phyloP scores from a whole-genome alignment of 2,888 invertebrate species.

The Masnerella sp. region DNA sequence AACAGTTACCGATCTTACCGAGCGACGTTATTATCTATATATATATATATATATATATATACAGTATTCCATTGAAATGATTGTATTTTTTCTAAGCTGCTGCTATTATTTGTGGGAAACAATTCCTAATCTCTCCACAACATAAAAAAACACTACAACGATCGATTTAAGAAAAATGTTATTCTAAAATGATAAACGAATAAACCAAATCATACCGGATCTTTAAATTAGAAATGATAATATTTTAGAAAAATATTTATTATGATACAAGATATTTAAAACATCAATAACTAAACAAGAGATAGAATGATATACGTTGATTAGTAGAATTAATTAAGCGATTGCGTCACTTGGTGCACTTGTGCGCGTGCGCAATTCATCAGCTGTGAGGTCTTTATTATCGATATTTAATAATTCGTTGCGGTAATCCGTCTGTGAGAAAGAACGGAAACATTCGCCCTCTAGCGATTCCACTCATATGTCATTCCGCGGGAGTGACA shows the following conservation, averaged over 20 bases:
- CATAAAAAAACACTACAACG: neutral
- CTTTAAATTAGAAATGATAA: too few species aligned
- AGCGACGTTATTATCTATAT: constrained; percentile 17
- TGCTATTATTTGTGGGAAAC: too few species aligned
- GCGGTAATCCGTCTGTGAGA: constrained; percentile 52
- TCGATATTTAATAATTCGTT: constrained; percentile 57
- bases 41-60: too few species aligned
- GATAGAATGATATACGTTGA: constrained; percentile 35
- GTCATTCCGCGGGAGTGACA: constrained; percentile 56
- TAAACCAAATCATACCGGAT: neutral
- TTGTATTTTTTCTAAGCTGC: neutral
- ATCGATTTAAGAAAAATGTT: too few species aligned
- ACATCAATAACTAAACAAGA: too few species aligned
- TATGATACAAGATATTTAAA: too few species aligned
- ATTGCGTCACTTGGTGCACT: constrained; percentile 20
- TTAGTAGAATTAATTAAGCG: constrained; percentile 40
- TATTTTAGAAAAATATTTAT: too few species aligned
- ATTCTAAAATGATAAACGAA: too few species aligned
- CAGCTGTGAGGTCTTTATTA: constrained; percentile 48
- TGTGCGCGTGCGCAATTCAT: constrained; percentile 31
- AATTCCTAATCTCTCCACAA: too few species aligned
- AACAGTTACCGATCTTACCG: constrained; percentile 29
- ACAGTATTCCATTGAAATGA: constrained; percentile 30
- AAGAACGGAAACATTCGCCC: constrained; percentile 52
- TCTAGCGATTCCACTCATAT: constrained; percentile 52